These are phyloP conservation scores for Pseudochaenichthys georgianus DNA, from an alignment of 2,797 vertebrate genomes.

Conservation along the genomic window DNA sequence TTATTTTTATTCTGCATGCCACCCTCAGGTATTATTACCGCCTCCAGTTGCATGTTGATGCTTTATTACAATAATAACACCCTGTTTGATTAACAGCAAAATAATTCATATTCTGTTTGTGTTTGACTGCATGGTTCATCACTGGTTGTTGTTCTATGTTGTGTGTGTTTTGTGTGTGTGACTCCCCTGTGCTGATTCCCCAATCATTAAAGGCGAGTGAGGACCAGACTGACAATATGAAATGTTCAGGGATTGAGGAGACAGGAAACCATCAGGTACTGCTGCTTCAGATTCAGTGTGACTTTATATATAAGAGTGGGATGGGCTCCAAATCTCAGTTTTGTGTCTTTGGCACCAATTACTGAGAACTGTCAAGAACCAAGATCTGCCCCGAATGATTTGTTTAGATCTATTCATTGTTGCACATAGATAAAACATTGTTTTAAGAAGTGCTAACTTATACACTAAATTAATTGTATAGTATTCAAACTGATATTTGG, in stretches of 20 bases:
- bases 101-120: slow-evolving; percentile 66
- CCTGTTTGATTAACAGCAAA: slow-evolving; percentile 69
- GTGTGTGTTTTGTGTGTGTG: slow-evolving; percentile 51
- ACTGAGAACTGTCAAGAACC: neutral
- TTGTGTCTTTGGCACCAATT: neutral
- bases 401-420: neutral
- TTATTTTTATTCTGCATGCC: slow-evolving; percentile 54
- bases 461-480: neutral
- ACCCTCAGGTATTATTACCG: slow-evolving; percentile 37
- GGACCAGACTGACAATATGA: slow-evolving; percentile 90
- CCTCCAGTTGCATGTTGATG: slow-evolving; percentile 54
- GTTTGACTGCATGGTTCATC: slow-evolving; percentile 80
- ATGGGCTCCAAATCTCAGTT: slow-evolving; percentile 24
- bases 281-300: slow-evolving; percentile 49
- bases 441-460: neutral
- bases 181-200: slow-evolving; percentile 69
- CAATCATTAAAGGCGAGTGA: slow-evolving; percentile 90
- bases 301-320: slow-evolving; percentile 33
- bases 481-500: neutral
- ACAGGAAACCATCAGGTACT: slow-evolving; percentile 91
- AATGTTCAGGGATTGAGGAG: slow-evolving; percentile 90
- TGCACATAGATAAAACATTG: neutral
- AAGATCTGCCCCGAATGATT: neutral
- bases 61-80: slow-evolving; percentile 61
- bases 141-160: slow-evolving; percentile 77